Evolutionary conservation across 2,113 vertebrate genomes (phyloP), one percentile per base, ranked within the genome.

Genomic region (Cyphomyrus plagiostoma): DNA sequence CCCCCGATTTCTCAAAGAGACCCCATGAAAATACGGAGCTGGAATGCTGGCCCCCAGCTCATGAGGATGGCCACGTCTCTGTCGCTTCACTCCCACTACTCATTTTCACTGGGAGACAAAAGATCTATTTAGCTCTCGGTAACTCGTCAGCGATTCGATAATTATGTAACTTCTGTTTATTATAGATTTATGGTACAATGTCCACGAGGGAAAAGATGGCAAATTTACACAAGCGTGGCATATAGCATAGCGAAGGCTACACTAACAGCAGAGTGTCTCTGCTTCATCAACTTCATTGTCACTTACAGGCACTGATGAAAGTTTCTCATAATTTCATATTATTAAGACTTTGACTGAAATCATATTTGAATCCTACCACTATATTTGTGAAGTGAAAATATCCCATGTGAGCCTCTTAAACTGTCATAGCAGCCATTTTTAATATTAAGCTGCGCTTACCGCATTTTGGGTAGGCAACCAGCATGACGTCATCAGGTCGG

Each of bases 401-500:
- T 82, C 35, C 7, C 21, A 8, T 45, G 8, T 82, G 42, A 82
- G 39, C 8, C 77, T 45, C 42, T 45, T 82, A 4, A 19, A 82
- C 4, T 2, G 30, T 3, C 17, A 52, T 26, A 53, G 46, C 46
- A 53, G 9, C 19, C 8, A 49, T 74, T 42, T n/a, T n/a, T 15
- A 39, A 87, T n/a, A 53, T 49, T 56, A 46, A 53, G 35, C 4
- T n/a, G 48, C 52, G 92, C 93, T 97, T 93, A 97, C 96, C 96
- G 70, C 95, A 96, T 90, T 97, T 97, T 2, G 96, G 96, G 89
- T 97, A 97, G 9, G 96, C 95, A 23, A 94, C 95, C 2, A 97
- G 87, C 93, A 97, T 62, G 48, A 96, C 3, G 91, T 97, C 97
- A 3, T 97, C 94, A 1, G 92, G 91, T 84, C 96, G 92, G 26